Conservation (phyloP, 2,797 vertebrate genomes). For the Galagoides demidoff region DNA sequence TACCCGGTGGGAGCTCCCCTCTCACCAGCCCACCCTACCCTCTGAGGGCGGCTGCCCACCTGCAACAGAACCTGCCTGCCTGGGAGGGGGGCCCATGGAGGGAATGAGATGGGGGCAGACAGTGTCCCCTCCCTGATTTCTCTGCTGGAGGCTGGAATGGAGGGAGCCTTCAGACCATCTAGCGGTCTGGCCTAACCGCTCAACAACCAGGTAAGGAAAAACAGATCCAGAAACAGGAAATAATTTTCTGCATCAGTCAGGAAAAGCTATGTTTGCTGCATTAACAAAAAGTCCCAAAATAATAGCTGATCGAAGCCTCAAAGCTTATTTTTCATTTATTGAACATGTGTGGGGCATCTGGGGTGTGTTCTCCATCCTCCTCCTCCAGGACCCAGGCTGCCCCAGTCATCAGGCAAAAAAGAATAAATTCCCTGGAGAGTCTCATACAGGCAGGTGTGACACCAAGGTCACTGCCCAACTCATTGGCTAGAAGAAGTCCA, state of each 20-base stretch:
- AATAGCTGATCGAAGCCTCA: neutral
- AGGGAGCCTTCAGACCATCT: neutral
- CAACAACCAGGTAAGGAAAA: neutral
- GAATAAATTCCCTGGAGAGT: neutral
- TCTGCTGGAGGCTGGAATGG: neutral
- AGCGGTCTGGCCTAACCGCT: neutral
- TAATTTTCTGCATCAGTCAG: neutral
- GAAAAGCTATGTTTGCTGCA: neutral
- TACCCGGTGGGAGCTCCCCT: neutral
- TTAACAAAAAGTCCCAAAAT: neutral
- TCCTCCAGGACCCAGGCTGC: neutral
- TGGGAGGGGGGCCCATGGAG: neutral
- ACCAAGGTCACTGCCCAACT: accelerated
- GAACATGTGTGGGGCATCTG: accelerated
- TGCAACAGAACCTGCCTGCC: neutral
- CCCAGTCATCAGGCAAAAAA: neutral
- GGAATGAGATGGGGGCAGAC: accelerated
- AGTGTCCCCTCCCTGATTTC: neutral
- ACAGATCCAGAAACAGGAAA: neutral
- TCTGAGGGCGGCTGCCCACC: accelerated
- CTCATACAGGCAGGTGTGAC: neutral
- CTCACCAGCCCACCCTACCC: neutral
- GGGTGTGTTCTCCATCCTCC: neutral
- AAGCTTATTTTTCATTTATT: neutral
- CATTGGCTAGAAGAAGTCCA: neutral